A percentile compares a stretch with the other conserved stretches of the same genome.
These are phyloP conservation scores for Diacarnus erythraeanus DNA, from an alignment of 37 sponge, comb jelly and placozoan genomes.

Conservation along the genomic window DNA sequence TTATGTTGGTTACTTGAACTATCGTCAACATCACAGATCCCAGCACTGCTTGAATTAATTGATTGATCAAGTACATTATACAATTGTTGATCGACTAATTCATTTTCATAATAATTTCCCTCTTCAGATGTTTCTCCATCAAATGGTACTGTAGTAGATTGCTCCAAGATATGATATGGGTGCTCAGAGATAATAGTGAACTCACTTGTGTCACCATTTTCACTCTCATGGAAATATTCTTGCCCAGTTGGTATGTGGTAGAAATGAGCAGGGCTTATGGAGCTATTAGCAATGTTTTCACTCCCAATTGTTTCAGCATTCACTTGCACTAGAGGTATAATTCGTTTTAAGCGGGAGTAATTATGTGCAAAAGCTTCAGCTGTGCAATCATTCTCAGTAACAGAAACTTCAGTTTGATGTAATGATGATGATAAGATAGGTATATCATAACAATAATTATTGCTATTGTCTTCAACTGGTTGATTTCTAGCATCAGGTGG, in stretches of 20 bases:
- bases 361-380: background rate
- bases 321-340: no score
- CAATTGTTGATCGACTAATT: background rate
- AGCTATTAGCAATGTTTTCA: background rate
- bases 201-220: background rate
- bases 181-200: background rate
- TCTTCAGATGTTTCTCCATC: background rate
- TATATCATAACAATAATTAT: background rate
- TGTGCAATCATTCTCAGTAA: no score
- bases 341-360: background rate
- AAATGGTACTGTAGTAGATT: background rate
- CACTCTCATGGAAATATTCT: no score
- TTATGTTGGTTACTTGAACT: background rate
- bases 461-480: background rate
- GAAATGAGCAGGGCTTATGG: background rate
- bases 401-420: background rate
- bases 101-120: background rate
- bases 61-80: background rate
- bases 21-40: background rate
- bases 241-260: background rate
- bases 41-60: background rate
- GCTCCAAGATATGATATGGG: background rate
- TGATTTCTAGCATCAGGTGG: background rate
- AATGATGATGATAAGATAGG: background rate
- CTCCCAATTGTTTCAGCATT: background rate